Conservation (phyloP, 1,140 invertebrate species). For the Phymastichus coffea region DNA sequence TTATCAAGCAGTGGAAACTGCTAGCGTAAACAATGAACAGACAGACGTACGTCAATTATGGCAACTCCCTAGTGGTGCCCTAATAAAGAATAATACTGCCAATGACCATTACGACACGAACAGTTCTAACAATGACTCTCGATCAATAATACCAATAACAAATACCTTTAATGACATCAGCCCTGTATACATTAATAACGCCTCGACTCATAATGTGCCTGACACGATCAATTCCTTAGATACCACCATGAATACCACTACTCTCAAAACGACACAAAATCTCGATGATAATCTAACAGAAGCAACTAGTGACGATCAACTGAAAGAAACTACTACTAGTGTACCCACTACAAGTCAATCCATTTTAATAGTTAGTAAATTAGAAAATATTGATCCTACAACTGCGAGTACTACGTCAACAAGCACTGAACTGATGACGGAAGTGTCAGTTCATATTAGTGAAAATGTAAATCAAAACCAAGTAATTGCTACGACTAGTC, state of each 20-base stretch:
- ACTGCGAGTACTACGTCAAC: constrained; percentile 11
- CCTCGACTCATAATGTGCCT: not conserved
- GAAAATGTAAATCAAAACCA: not conserved
- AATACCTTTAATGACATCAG: constrained; percentile 6
- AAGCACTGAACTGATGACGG: constrained; percentile 10
- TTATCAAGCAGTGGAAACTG: constrained; percentile 51
- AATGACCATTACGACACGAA: constrained; percentile 40
- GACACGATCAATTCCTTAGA: not conserved
- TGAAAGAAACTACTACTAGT: not conserved
- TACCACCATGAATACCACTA: not conserved
- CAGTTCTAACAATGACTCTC: constrained; percentile 40
- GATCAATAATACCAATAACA: constrained; percentile 6
- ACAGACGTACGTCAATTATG: constrained; percentile 32
- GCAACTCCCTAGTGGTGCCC: constrained; percentile 29
- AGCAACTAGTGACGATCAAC: no score
- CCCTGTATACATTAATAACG: not conserved
- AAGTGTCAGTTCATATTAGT: constrained; percentile 19
- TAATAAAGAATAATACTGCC: constrained; percentile 46
- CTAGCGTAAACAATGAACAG: constrained; percentile 49
- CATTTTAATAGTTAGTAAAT: not conserved
- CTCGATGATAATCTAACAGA: not conserved
- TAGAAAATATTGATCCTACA: constrained; percentile 12
- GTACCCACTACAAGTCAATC: not conserved
- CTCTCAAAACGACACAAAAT: not conserved
- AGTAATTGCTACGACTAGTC: not conserved